Conservation (phyloP, 2,888 invertebrate species). For the Balanococcus diminutus region DNA sequence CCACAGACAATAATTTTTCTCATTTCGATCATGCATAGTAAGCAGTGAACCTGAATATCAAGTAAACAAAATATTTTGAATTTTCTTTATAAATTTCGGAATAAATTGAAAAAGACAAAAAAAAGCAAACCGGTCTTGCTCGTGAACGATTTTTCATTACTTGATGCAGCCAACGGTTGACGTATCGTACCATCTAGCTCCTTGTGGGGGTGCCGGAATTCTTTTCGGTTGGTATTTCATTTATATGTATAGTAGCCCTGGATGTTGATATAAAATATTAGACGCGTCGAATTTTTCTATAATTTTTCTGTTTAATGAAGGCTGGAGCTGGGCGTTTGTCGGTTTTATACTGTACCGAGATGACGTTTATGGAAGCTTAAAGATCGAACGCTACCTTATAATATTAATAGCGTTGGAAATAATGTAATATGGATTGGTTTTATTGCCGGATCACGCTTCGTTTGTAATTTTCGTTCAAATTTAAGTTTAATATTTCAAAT, state of each 20-base stretch:
- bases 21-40: background rate
- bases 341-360: background rate
- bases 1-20: background rate
- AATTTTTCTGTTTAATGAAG: conserved; percentile 30
- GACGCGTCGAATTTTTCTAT: conserved; percentile 16
- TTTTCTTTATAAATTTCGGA: background rate
- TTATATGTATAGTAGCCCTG: background rate
- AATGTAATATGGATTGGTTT: conserved; percentile 18
- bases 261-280: background rate
- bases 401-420: conserved; percentile 19
- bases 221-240: background rate
- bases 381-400: conserved; percentile 17
- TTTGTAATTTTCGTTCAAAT: conserved; percentile 26
- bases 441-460: conserved; percentile 11
- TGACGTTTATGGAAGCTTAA: conserved; percentile 24
- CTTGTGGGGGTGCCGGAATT: conserved; percentile 24
- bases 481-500: conserved; percentile 14
- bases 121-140: background rate
- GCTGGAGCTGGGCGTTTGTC: background rate
- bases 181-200: background rate
- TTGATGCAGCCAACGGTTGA: background rate
- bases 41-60: background rate
- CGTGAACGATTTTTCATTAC: background rate
- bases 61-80: background rate
- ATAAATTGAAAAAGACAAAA: background rate